These are phyloP conservation scores for Molanna angustata DNA, from an alignment of 2,888 invertebrate species.

Conservation along the genomic window DNA sequence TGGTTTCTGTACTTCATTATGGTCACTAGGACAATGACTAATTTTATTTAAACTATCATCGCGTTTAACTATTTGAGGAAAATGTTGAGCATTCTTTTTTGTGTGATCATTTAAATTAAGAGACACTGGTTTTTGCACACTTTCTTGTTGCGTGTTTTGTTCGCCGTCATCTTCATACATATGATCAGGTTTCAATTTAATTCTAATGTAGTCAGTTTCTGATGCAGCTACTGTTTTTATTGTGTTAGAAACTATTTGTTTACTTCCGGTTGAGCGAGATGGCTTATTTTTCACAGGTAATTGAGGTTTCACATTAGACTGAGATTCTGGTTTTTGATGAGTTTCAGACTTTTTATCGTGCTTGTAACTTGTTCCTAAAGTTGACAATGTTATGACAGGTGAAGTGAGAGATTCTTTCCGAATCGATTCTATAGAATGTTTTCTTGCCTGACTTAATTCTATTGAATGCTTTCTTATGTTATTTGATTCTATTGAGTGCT, in stretches of 20 bases:
- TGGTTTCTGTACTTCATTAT: conserved; percentile 31
- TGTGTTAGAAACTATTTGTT: conserved; percentile 37
- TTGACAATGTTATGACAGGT: conserved; percentile 28
- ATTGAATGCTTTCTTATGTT: neutral
- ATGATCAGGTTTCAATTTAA: conserved; percentile 71
- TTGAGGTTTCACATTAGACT: conserved; percentile 24
- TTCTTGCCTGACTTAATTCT: neutral
- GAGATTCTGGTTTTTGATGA: conserved; percentile 4
- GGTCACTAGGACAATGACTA: conserved; percentile 30
- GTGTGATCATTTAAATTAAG: conserved; percentile 39
- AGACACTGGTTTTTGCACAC: conserved; percentile 36
- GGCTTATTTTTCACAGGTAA: conserved; percentile 36
- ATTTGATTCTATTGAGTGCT: conserved; percentile 21
- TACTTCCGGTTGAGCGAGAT: conserved; percentile 42
- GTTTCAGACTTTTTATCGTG: conserved; percentile 22
- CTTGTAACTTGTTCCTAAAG: conserved; percentile 28
- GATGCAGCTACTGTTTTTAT: conserved; percentile 40
- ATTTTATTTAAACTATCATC: conserved; percentile 34
- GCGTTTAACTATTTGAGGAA: conserved; percentile 42
- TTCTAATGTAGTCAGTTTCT: conserved; percentile 58
- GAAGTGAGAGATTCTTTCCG: conserved; percentile 27
- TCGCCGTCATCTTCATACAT: conserved; percentile 62
- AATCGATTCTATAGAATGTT: conserved; percentile 8
- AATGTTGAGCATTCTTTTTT: conserved; percentile 43
- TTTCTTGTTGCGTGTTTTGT: conserved; percentile 38